Evolutionary conservation across 1,140 invertebrate genomes (phyloP), one percentile per base, ranked within the genome.

Genomic region (Penaeus indicus): DNA sequence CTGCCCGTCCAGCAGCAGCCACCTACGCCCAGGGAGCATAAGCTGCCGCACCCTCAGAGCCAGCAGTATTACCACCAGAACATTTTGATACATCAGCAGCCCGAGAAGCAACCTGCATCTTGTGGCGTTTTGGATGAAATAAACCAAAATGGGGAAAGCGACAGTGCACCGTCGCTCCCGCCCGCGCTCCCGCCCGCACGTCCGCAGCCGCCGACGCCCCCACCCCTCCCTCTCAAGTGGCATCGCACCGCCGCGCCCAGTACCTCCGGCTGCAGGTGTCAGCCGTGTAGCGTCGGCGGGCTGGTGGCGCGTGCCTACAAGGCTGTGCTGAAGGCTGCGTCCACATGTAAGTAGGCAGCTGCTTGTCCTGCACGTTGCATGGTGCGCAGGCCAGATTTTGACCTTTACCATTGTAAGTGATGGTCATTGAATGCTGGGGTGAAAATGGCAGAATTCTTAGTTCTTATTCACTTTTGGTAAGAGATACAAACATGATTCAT

Each of bases 51-150:
- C 47, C 47, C 47, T 54, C 47, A 54, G 47, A 54, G 13, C 22
- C 86, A 83, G 38, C 79, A 77, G 47, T 63, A 69, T n/a, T 83
- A 83, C 5, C 81, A 88, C 67, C 86, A 83, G 42, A 83, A 88
- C 42, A 21, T 78, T 72, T 77, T 69, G 32, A 62, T 42, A 54
- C 86, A 42, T 54, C 67, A 75, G 2, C 80, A 77, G 13, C 67
- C 67, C 27, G 47, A 63, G 1, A 27, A 72, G 10, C 79, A 72
- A n/a, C 25, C 38, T 19, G 72, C 75, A 32, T 22, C 80, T 63
- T 75, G 42, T 25, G 60, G 60, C 19, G 21, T 16, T 5, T 13
- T 77, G 27, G 80, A 83, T 61, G 16, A 27, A 47, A 3, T 13
- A 22, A 19, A 54, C 25, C 32, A 64, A 13, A 61, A 47, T 27